phyloP scores from a whole-genome alignment of 2,113 vertebrate species.

The Macrotus californicus region DNA sequence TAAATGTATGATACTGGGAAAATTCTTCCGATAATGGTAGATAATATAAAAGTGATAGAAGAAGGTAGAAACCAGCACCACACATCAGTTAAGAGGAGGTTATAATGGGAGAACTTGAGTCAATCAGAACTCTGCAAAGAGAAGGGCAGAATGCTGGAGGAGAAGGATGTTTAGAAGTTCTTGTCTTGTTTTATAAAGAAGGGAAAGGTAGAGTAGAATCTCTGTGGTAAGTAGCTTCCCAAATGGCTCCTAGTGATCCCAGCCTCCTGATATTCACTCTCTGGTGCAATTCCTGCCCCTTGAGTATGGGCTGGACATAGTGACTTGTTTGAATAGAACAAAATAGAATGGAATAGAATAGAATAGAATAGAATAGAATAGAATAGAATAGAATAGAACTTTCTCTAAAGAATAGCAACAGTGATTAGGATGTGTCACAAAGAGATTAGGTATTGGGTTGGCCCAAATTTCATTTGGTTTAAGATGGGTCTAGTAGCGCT shows the following conservation, averaged over 20 bases:
- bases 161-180: background rate
- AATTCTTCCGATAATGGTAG: background rate
- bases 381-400: background rate
- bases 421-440: background rate
- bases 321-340: background rate
- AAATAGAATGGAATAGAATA: background rate
- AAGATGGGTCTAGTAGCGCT: too few species aligned
- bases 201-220: background rate
- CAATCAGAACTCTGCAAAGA: background rate
- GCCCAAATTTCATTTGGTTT: too few species aligned
- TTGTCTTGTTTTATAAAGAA: background rate
- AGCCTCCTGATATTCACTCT: background rate
- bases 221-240: background rate
- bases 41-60: background rate
- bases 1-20: background rate
- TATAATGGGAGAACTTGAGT: background rate
- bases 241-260: background rate
- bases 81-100: background rate
- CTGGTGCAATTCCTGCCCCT: background rate
- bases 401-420: background rate
- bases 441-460: background rate
- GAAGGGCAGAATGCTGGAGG: background rate
- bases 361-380: background rate
- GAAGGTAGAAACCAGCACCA: background rate
- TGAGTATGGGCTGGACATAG: background rate